A percentile compares a stretch with the other conserved stretches of the same genome.
These are phyloP conservation scores for Malthinus flaveolus DNA, from an alignment of 2,888 invertebrate species.

Conservation along the genomic window DNA sequence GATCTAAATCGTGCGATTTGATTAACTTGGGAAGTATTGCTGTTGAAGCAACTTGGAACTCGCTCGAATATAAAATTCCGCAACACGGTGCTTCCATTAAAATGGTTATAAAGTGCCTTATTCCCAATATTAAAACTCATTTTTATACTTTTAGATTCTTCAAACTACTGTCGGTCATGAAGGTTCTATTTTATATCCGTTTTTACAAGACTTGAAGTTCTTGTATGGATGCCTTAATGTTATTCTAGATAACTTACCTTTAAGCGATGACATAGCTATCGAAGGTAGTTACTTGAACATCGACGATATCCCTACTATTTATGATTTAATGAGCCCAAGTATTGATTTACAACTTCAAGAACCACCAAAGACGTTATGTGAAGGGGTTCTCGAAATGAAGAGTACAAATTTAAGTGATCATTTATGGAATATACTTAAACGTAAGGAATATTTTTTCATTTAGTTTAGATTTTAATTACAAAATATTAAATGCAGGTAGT, in stretches of 20 bases:
- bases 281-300: no score
- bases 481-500: conserved; percentile 12
- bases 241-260: neutral
- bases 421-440: conserved; percentile 27
- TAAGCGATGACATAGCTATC: no score
- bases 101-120: conserved; percentile 23
- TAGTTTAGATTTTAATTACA: conserved; percentile 23
- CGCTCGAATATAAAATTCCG: conserved; percentile 18
- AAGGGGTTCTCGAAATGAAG: conserved; percentile 1
- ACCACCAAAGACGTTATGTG: neutral
- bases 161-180: conserved; percentile 34
- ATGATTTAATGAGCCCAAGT: no score
- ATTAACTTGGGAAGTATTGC: conserved; percentile 24
- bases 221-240: conserved; percentile 10
- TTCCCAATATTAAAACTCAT: neutral
- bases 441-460: conserved; percentile 22
- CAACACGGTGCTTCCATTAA: conserved; percentile 21
- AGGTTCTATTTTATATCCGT: conserved; percentile 24
- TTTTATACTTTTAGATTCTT: conserved; percentile 28
- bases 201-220: conserved; percentile 31
- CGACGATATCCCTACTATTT: neutral
- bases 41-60: conserved; percentile 29
- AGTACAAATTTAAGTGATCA: conserved; percentile 25
- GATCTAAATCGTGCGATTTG: conserved; percentile 18
- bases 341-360: no score